Percentiles rank a stretch among this genome's conserved stretches.
phyloP scores from a whole-genome alignment of 2,113 vertebrate species.

The Sorex fumeus region DNA sequence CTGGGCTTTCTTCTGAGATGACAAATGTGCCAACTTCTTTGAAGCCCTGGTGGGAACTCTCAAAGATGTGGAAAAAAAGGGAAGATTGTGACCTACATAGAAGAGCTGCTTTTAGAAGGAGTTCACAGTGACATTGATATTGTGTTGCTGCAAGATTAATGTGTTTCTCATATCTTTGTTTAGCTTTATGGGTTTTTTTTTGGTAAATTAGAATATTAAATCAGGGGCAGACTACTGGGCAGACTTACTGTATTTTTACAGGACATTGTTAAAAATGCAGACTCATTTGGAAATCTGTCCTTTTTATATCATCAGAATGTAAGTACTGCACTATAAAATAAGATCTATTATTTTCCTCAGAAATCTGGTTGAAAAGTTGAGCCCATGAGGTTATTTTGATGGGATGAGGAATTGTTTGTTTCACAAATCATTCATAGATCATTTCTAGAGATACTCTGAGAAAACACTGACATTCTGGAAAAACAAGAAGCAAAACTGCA shows the following conservation, averaged over 20 bases:
- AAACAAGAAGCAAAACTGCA: slow-evolving; percentile 55
- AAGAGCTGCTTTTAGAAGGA: slow-evolving; percentile 96
- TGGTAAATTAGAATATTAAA: slow-evolving; percentile 76
- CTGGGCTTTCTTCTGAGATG: slow-evolving; percentile 96
- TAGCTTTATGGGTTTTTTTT: slow-evolving; percentile 59
- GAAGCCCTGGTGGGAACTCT: slow-evolving; percentile 98
- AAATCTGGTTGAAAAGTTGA: slow-evolving; percentile 67
- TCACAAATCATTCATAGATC: slow-evolving; percentile 77
- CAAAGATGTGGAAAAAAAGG: slow-evolving; percentile 94
- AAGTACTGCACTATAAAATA: slow-evolving; percentile 75
- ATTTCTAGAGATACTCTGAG: slow-evolving; percentile 70
- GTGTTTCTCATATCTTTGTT: slow-evolving; percentile 47
- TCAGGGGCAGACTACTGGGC: slow-evolving; percentile 70
- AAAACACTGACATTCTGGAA: slow-evolving; percentile 68
- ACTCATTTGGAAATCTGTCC: slow-evolving; percentile 81
- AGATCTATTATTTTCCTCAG: slow-evolving; percentile 77
- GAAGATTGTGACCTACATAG: slow-evolving; percentile 92
- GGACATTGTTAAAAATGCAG: slow-evolving; percentile 85
- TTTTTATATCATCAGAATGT: slow-evolving; percentile 82
- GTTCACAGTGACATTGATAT: slow-evolving; percentile 96
- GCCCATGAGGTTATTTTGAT: slow-evolving; percentile 1
- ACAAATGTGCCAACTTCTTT: slow-evolving; percentile 97
- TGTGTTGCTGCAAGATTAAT: slow-evolving; percentile 91
- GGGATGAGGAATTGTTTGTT: slow-evolving; percentile 72
- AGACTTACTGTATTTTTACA: slow-evolving; percentile 86